These are phyloP conservation scores for Cosmia pyralina DNA, from an alignment of 2,888 invertebrate genomes.

Conservation along the genomic window DNA sequence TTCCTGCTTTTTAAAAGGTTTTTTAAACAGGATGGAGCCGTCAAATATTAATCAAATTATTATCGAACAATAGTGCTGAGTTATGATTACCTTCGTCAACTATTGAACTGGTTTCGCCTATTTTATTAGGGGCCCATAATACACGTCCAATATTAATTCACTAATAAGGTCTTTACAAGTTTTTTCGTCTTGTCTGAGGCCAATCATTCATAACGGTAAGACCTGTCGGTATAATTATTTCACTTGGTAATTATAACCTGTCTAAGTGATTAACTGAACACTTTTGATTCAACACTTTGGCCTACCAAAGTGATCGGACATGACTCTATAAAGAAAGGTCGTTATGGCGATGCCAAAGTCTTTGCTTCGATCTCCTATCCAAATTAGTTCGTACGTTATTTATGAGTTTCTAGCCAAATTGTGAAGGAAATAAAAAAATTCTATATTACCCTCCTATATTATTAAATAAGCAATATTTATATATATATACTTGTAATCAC, in stretches of 20 bases:
- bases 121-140: conserved; percentile 52
- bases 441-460: too few species aligned
- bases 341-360: neutral
- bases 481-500: too few species aligned
- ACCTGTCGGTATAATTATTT: conserved; percentile 48
- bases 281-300: conserved; percentile 2
- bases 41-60: conserved; percentile 89
- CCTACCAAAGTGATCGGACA: neutral
- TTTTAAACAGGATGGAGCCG: conserved; percentile 81
- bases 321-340: neutral
- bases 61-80: conserved; percentile 73
- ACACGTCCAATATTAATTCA: conserved; percentile 46
- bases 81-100: conserved; percentile 80
- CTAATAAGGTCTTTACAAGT: conserved; percentile 45
- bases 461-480: too few species aligned
- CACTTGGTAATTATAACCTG: conserved; percentile 42
- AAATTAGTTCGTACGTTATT: neutral
- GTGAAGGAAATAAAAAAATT: neutral
- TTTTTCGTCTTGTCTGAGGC: conserved; percentile 40
- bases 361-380: neutral
- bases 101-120: conserved; percentile 57
- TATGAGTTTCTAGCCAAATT: neutral
- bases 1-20: conserved; percentile 78
- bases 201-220: conserved; percentile 38
- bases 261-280: conserved; percentile 29